Conservation (phyloP, 1,140 invertebrate species). For the Drosophila saltans region DNA sequence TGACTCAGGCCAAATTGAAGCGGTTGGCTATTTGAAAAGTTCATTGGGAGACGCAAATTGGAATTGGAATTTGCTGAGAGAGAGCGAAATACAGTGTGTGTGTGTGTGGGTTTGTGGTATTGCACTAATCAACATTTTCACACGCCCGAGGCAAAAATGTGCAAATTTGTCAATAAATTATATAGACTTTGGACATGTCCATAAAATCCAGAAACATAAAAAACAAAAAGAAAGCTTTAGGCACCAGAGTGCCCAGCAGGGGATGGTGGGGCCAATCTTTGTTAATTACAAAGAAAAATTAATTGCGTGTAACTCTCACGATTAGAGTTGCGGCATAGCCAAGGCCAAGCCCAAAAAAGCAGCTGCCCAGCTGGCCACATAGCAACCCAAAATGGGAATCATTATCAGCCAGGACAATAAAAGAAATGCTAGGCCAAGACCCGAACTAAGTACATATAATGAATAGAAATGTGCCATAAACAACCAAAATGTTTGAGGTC, state of each 20-base stretch:
- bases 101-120: slow-evolving; percentile 9
- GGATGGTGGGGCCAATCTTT: slow-evolving; percentile 27
- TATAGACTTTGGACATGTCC: slow-evolving; percentile 65
- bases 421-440: slow-evolving; percentile 67
- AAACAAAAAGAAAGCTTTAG: slow-evolving; percentile 39
- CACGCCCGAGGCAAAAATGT: slow-evolving; percentile 51
- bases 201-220: slow-evolving; percentile 73
- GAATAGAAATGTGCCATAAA: slow-evolving; percentile 79
- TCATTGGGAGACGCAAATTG: slow-evolving; percentile 55
- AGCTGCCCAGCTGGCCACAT: slow-evolving; percentile 35
- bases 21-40: slow-evolving; percentile 27
- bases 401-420: slow-evolving; percentile 62
- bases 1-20: slow-evolving; percentile 60
- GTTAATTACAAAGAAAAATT: slow-evolving; percentile 80
- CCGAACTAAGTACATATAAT: slow-evolving; percentile 70
- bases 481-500: slow-evolving; percentile 40
- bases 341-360: slow-evolving; percentile 7
- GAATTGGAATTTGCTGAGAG: slow-evolving; percentile 62
- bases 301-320: slow-evolving; percentile 76
- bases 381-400: slow-evolving; percentile 46
- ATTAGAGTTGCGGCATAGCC: slow-evolving; percentile 63
- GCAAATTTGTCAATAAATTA: slow-evolving; percentile 79
- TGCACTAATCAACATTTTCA: slow-evolving; percentile 68
- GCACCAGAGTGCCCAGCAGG: not conserved
- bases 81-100: not conserved